A percentile compares a stretch with the other conserved stretches of the same genome.
phyloP scores from a whole-genome alignment of 2,113 vertebrate genomes.

The Isurus oxyrinchus region DNA sequence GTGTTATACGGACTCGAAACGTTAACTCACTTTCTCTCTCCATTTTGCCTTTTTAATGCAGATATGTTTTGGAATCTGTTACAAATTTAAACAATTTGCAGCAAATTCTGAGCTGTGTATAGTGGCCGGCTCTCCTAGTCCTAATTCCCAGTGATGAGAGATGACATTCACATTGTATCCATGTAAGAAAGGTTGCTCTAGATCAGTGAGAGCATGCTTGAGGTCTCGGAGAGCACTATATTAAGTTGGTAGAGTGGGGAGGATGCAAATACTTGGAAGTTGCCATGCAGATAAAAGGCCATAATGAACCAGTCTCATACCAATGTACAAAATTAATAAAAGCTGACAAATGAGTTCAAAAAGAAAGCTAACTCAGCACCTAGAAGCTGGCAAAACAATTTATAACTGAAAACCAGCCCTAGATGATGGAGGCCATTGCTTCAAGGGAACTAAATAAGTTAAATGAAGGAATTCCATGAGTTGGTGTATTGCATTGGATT shows the following conservation, averaged over 20 bases:
- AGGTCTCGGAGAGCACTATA: not conserved
- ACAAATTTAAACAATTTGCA: too few relatives aligned
- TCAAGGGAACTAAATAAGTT: not conserved
- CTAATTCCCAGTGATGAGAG: not conserved
- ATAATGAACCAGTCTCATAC: not conserved
- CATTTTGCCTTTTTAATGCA: not conserved
- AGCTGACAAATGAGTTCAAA: not conserved
- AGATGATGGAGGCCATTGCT: not conserved
- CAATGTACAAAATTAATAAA: not conserved
- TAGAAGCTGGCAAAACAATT: not conserved
- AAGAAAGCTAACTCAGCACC: not conserved
- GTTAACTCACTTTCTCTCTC: too few relatives aligned
- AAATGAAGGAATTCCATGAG: too few relatives aligned
- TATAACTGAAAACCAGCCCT: not conserved
- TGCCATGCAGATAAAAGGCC: not conserved
- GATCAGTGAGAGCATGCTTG: not conserved
- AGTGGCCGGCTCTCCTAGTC: too few relatives aligned
- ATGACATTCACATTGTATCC: not conserved
- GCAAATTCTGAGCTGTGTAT: too few relatives aligned
- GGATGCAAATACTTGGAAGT: not conserved
- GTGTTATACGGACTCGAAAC: too few relatives aligned
- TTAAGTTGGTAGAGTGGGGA: not conserved
- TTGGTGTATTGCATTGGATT: not conserved
- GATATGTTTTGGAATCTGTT: not conserved
- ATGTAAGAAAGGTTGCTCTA: not conserved